Conservation (phyloP, 2,797 vertebrate species). For the Menidia menidia region DNA sequence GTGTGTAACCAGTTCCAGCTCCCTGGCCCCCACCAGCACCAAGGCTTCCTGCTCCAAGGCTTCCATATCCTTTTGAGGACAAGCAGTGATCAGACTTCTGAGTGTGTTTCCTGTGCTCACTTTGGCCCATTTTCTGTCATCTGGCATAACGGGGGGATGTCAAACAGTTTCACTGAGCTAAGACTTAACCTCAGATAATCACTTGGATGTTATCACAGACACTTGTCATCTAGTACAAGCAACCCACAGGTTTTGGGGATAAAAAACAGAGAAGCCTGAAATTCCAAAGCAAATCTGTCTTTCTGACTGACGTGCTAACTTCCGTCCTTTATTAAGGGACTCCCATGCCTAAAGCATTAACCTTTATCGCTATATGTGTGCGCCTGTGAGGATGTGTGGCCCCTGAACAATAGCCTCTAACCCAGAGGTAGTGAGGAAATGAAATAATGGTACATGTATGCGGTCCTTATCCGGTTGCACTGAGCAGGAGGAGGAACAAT, state of each 20-base stretch:
- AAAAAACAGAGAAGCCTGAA: constrained; percentile 63
- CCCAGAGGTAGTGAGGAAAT: constrained; percentile 62
- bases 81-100: constrained; percentile 21
- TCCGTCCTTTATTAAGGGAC: constrained; percentile 60
- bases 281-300: constrained; percentile 66
- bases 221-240: constrained; percentile 36
- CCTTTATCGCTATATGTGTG: constrained; percentile 44
- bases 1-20: constrained; percentile 43
- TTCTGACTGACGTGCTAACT: constrained; percentile 62
- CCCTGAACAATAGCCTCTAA: constrained; percentile 44
- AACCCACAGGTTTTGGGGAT: constrained; percentile 32
- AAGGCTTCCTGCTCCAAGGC: constrained; percentile 46
- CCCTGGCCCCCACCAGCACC: constrained; percentile 59
- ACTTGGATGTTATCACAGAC: constrained; percentile 58
- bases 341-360: constrained; percentile 58
- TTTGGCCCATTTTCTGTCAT: constrained; percentile 36
- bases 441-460: constrained; percentile 63
- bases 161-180: constrained; percentile 43
- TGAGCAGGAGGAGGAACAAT: constrained; percentile 53
- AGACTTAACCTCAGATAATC: constrained; percentile 46
- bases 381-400: constrained; percentile 19
- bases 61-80: constrained; percentile 54
- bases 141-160: constrained; percentile 38
- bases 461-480: constrained; percentile 37
- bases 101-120: constrained; percentile 45